Evolutionary conservation across 2,888 invertebrate species (phyloP).

Genomic region (Tigriopus californicus): DNA sequence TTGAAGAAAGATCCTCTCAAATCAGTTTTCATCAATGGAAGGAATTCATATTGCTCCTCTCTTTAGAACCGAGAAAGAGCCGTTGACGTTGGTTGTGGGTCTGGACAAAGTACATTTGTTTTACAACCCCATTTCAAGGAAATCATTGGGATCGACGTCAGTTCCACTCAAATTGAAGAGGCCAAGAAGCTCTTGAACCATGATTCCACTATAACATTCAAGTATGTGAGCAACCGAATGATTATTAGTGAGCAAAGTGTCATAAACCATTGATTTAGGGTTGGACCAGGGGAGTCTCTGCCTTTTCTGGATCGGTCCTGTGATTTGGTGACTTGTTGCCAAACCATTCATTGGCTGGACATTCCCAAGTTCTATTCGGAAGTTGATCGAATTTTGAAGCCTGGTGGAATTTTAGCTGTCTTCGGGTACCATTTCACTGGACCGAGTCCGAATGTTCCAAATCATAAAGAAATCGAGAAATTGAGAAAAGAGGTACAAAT

Average conservation of each 20-base stretch:
- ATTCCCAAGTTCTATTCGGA: slow-evolving; percentile 28
- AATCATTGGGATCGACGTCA: slow-evolving; percentile 31
- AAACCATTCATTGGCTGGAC: slow-evolving; percentile 32
- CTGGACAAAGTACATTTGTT: slow-evolving; percentile 32
- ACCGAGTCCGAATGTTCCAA: slow-evolving; percentile 15
- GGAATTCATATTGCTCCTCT: slow-evolving; percentile 16
- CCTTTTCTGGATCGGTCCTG: slow-evolving; percentile 23
- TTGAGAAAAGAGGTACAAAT: slow-evolving; percentile 20
- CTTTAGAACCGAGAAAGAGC: slow-evolving; percentile 22
- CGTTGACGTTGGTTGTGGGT: slow-evolving; percentile 34
- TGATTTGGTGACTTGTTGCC: slow-evolving; percentile 29
- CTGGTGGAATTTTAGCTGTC: slow-evolving; percentile 27
- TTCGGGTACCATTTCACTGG: slow-evolving; percentile 23
- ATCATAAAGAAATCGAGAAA: slow-evolving; percentile 18
- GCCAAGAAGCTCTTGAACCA: slow-evolving; percentile 25
- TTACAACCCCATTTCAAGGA: slow-evolving; percentile 28
- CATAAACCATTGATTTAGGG: slow-evolving; percentile 22
- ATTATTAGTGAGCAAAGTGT: no score
- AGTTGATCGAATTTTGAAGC: slow-evolving; percentile 27
- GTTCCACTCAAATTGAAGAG: slow-evolving; percentile 27
- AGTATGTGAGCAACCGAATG: no score
- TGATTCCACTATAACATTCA: slow-evolving; percentile 17
- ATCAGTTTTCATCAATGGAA: background rate
- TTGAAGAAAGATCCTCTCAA: background rate
- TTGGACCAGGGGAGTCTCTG: slow-evolving; percentile 27